Percentiles rank a stretch among this genome's conserved stretches.
phyloP scores from a whole-genome alignment of 2,888 invertebrate species.

The Spialia ferax region DNA sequence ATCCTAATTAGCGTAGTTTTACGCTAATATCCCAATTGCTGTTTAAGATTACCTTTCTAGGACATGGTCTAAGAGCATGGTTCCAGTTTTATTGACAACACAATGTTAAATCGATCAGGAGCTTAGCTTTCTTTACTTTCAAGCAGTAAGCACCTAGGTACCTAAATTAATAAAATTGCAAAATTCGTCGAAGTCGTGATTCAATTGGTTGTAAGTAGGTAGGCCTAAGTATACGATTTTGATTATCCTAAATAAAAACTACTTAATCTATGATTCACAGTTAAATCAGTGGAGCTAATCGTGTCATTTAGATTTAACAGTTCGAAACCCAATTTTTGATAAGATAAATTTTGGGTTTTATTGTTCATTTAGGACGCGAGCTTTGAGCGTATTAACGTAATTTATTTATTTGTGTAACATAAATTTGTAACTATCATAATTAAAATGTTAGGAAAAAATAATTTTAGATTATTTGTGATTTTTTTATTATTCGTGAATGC shows the following conservation, averaged over 20 bases:
- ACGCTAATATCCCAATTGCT: no score
- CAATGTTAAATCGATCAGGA: no score
- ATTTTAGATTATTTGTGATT: neutral
- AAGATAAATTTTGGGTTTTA: constrained; percentile 5
- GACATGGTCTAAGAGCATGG: no score
- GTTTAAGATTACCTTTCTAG: no score
- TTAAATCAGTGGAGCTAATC: constrained; percentile 1
- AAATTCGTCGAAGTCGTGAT: no score
- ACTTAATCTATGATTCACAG: neutral
- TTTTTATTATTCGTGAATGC: constrained; percentile 1
- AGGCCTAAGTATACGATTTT: neutral
- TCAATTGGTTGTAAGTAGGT: no score
- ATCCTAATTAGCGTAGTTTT: no score
- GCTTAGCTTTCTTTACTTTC: no score
- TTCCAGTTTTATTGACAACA: no score
- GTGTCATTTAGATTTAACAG: neutral
- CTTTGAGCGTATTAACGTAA: neutral
- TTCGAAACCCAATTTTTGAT: neutral
- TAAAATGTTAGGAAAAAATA: constrained; percentile 17
- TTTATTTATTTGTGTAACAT: neutral
- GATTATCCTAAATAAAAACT: neutral
- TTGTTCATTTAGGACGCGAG: neutral
- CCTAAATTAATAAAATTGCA: no score
- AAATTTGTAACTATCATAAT: constrained; percentile 6
- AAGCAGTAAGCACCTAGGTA: no score